phyloP scores from a whole-genome alignment of 2,888 invertebrate genomes.

The Caenorhabditis macrosperma region DNA sequence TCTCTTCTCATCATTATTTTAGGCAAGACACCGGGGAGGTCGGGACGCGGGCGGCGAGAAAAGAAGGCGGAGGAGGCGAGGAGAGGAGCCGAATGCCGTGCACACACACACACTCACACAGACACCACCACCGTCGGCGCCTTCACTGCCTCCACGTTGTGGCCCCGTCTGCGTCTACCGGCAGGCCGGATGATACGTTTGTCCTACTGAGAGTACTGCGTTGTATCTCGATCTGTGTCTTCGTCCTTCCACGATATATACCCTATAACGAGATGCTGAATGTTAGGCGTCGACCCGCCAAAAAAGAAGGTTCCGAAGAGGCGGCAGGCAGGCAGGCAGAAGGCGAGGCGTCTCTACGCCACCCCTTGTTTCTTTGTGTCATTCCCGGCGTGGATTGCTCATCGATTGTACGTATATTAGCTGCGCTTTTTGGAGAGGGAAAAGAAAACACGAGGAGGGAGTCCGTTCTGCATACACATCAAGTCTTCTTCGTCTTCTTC shows the following conservation, averaged over 20 bases:
- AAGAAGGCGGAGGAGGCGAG: conserved; percentile 24
- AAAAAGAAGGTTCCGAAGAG: conserved; percentile 13
- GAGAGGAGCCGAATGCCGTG: conserved; percentile 12
- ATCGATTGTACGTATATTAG: conserved; percentile 38
- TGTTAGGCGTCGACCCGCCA: conserved; percentile 20
- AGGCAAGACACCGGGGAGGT: conserved; percentile 51
- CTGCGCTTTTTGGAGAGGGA: not conserved
- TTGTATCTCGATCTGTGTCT: conserved; percentile 48
- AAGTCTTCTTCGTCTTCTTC: too few species aligned
- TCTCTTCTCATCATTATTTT: conserved; percentile 52
- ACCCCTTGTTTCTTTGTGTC: conserved; percentile 38
- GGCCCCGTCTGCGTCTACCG: conserved; percentile 39
- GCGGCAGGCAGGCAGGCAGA: not conserved
- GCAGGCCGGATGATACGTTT: not conserved
- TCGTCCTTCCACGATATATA: conserved; percentile 39
- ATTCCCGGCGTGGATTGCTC: conserved; percentile 38
- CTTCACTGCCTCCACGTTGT: conserved; percentile 21
- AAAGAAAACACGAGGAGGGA: conserved; percentile 3
- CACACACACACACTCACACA: too few species aligned
- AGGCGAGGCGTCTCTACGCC: conserved; percentile 20
- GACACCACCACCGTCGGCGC: too few species aligned
- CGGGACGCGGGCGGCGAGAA: conserved; percentile 41
- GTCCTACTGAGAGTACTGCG: conserved; percentile 4
- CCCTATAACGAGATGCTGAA: conserved; percentile 25
- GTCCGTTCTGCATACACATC: conserved; percentile 27